phyloP scores from a whole-genome alignment of 2,113 vertebrate species.

The Callionymus lyra region DNA sequence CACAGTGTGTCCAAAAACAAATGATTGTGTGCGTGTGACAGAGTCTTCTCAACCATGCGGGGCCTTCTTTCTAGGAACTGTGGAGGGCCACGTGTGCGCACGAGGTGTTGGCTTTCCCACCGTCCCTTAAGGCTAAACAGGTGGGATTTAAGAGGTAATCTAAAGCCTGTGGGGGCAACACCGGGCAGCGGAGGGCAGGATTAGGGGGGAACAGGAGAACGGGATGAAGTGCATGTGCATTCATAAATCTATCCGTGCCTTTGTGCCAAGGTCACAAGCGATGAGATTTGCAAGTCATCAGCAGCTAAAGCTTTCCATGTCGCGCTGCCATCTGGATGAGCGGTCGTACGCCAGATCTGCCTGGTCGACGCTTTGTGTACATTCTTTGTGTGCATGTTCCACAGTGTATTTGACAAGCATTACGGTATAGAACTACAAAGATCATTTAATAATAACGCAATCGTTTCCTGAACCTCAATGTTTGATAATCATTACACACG shows the following conservation, averaged over 20 bases:
- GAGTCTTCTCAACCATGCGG: constrained; percentile 19
- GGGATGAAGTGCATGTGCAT: constrained; percentile 7
- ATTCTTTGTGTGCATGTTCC: constrained; percentile 5
- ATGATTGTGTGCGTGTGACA: constrained; percentile 3
- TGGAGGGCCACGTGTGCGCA: constrained; percentile 10
- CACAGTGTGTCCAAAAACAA: constrained; percentile 13
- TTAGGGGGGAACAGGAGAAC: constrained; percentile 13
- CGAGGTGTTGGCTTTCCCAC: constrained; percentile 27
- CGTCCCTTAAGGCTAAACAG: constrained; percentile 37
- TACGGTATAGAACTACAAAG: no score
- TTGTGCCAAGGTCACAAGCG: constrained; percentile 39
- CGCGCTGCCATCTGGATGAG: constrained; percentile 28
- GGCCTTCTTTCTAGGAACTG: constrained; percentile 41
- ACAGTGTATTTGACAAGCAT: no score
- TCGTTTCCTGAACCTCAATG: no score
- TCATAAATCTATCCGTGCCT: constrained; percentile 14
- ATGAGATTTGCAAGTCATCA: constrained; percentile 32
- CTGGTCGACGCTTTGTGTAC: no score
- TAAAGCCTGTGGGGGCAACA: constrained; percentile 14
- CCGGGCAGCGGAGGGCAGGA: constrained; percentile 14
- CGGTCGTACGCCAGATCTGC: constrained; percentile 5
- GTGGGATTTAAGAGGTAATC: constrained; percentile 45
- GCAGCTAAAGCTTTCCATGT: constrained; percentile 18
- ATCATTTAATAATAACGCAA: no score
- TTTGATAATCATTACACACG: no score